Evolutionary conservation across 2,888 invertebrate species (phyloP), one percentile per base, ranked within the genome.

Genomic region (Protula sp.): DNA sequence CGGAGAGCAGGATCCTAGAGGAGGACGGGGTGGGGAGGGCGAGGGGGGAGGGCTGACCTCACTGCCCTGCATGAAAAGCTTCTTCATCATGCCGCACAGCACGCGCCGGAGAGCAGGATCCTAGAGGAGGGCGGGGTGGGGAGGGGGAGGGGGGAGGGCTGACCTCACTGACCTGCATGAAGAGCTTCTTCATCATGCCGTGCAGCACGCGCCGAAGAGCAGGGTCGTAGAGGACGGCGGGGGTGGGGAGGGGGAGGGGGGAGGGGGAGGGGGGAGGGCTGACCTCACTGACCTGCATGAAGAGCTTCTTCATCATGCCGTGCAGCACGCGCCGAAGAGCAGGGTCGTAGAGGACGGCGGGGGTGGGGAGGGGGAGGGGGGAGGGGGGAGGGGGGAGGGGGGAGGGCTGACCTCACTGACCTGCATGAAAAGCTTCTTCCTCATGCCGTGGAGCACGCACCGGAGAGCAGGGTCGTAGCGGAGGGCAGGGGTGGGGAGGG

Each of bases 171-270:
- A 79, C 76, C 76, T 81, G 80, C 67, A 94, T 85, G 77, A 94
- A 95, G 71, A 99, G 85, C 81, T 99, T 99, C 81, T 93, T 91
- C 94, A 98, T 98, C 66, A 97, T 85, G 78, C 89, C 92, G 81
- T 94, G 90, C 1, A 99, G 84, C 0, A 91, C 92, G 59, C 92
- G 86, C 1, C 92, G 85, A 47, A 99, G 83, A 0, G 97, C 97
- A 1, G 99, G 97, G 82, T 99, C 98, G 81, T 95, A 95, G 0
- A 99, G 85, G 0, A 94, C 83, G 0, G 95, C 87, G 57, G 87
- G 88, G 0, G 94, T n/a, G n/a, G n/a, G n/a, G n/a, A n/a, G n/a
- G n/a, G n/a, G n/a, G n/a, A n/a, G n/a, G n/a, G n/a, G n/a, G n/a
- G n/a, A n/a, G n/a, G n/a, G n/a, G n/a, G n/a, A n/a, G n/a, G n/a